These are phyloP conservation scores for Rhinella marina DNA, from an alignment of 2,797 vertebrate genomes.

Conservation along the genomic window DNA sequence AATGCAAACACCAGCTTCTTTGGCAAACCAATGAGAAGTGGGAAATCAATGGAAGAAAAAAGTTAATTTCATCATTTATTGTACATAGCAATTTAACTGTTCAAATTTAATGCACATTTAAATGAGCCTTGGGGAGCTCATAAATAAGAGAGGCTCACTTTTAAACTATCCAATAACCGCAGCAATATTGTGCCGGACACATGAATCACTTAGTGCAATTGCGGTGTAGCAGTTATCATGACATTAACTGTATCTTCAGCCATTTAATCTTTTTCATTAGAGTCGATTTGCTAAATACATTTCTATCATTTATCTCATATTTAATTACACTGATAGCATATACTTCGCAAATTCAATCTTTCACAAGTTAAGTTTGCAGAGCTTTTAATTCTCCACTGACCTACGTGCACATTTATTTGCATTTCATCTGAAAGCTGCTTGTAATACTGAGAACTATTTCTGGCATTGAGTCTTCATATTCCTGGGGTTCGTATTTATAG, in stretches of 20 bases:
- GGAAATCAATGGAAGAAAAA: constrained; percentile 58
- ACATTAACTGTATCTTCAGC: constrained; percentile 50
- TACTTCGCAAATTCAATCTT: constrained; percentile 53
- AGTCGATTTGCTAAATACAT: constrained; percentile 56
- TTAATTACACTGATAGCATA: constrained; percentile 57
- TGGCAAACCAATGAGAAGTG: constrained; percentile 48
- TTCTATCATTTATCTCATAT: constrained; percentile 53
- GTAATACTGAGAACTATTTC: not conserved
- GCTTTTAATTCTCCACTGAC: constrained; percentile 38
- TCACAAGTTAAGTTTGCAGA: constrained; percentile 51
- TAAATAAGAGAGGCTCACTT: constrained; percentile 57
- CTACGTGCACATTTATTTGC: constrained; percentile 45
- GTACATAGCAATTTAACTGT: constrained; percentile 57
- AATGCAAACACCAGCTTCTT: constrained; percentile 28
- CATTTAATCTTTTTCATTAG: constrained; percentile 59
- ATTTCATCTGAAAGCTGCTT: constrained; percentile 24
- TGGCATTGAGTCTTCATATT: not conserved
- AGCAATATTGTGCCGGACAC: constrained; percentile 54
- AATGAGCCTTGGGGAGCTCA: constrained; percentile 57
- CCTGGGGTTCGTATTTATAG: no score
- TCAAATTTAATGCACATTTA: constrained; percentile 55
- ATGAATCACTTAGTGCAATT: constrained; percentile 57
- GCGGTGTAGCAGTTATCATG: constrained; percentile 49
- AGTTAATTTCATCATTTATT: constrained; percentile 57
- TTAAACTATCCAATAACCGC: constrained; percentile 54